Base-by-base conservation (phyloP, 2,888 invertebrate genomes). In the Zeuzera pyrina region DNA sequence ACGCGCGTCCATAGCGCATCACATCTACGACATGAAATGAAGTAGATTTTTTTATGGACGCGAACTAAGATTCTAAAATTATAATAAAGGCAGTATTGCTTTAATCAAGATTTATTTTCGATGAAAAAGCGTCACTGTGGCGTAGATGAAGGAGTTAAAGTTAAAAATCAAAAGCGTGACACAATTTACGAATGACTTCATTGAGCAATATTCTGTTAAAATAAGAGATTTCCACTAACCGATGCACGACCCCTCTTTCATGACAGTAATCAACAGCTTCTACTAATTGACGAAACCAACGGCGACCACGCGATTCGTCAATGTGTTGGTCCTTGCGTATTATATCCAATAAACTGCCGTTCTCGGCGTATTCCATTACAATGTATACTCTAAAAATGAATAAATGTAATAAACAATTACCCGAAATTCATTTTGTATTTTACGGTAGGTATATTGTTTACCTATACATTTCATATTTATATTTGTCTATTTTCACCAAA, bases 331-430 rank as follows among this genome's bases (percentile, higher is more conserved):
- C 90, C 38, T 87, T 88, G 21, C 91, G 85, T 40, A 93, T 91
- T 33, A 91, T 86, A 42, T 93, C 93, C 34, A 93, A 69, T 12
- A 93, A 77, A 45, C 91, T 92, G 6, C 93, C 93, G 48, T 92
- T 92, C 52, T 90, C 89, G 2, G 93, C 93, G 53, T 88, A 90
- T 65, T 93, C 92, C 93, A 93, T 93, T 19, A 93, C 89, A 44
- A 93, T 89, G 56, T 93, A 93, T 2, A 93, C 91, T 53, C 93
- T 91, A 49, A 8, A 21, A 40, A 12, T 11, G 22, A 15, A 22
- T 10, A 22, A n/a, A n/a, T n/a, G n/a, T n/a, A n/a, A n/a, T n/a
- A n/a, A n/a, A n/a, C n/a, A n/a, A n/a, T n/a, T n/a, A n/a, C n/a
- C n/a, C n/a, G n/a, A n/a, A n/a, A n/a, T n/a, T n/a, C n/a, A n/a